Base-by-base conservation (phyloP, 2,888 invertebrate species). In the Clunio marinus region DNA sequence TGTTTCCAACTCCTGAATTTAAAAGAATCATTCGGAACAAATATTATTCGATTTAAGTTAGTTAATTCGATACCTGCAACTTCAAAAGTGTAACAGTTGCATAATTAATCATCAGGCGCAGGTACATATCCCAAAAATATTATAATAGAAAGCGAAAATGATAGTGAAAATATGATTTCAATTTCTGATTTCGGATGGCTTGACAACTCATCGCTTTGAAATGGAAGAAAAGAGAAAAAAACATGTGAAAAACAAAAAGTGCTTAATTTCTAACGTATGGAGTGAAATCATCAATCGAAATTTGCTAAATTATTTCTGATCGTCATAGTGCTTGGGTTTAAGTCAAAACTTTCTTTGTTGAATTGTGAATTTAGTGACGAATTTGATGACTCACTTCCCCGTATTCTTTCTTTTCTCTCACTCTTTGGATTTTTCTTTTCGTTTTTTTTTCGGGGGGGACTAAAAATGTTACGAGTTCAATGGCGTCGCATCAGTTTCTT, bases 141-240 rank as follows among this genome's bases (percentile, higher is more conserved):
- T 13, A 8, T 22, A 35, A 13, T 66, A 28, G 22, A 46, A 13
- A 17, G 55, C 46, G 66, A 66, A 66, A 55, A 55, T 63, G 20
- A 27, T 17, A 63, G 51, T 66, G 55, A 66, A 66, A 66, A 55
- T 8, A 7, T 15, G 55, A 51, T 28, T 27, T 55, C 28, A 66
- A 55, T 55, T 66, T 45, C 25, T 1, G 13, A 13, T 55, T 27
- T 22, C 7, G 13, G 17, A 66, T 27, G 35, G 55, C 63, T 65
- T 65, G 63, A 65, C 63, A 65, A 65, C 63, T 65, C 63, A 65
- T 65, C 63, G 63, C 63, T 55, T 51, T 20, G 15, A 46, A 41
- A 37, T 13, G 22, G 15, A 17, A 60, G 63, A 51, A 32, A 28
- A 51, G 25, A 55, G 25, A 20, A 66, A 66, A 55, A 66, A 55